Base-by-base conservation (phyloP, 2,113 vertebrate species). In the Mustela nigripes region DNA sequence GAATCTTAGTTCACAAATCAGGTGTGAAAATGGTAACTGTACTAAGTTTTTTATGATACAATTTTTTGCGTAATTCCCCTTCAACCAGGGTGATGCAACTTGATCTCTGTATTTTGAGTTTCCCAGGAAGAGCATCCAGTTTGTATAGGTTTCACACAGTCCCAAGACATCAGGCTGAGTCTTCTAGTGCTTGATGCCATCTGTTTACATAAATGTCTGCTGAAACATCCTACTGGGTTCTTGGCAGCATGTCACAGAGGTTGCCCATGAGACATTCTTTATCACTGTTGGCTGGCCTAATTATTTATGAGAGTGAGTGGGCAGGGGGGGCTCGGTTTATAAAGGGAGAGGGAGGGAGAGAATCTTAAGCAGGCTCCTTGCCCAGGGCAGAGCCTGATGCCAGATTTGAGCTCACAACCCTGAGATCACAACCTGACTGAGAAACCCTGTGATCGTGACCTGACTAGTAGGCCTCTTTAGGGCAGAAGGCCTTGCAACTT, bases 1-100 rank as follows among this genome's bases (percentile, higher is more conserved):
- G 19, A 93, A 86, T 87, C 28, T 53, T 80, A 87, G 36, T 65
- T 97, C 28, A 87, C 15, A 91, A 84, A 39, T 84, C 31, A 94
- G 19, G 15, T 26, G 10, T 67, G 42, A 89, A 96, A 74, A 53
- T n/a, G 58, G 26, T 87, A 39, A 78, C 11, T 81, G 2, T 53
- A 65, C 15, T 93, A 19, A 5, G 3, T 93, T 95, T 95, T 88
- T n/a, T 83, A 15, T 19, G 48, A 58, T 74, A 80, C 42, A 56
- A 45, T 21, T 73, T 91, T 78, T 69, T 48, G 16, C 28, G 65
- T 9, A 83, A 42, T 45, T 39, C 19, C 16, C 50, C 65, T 94
- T 86, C 36, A 58, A 22, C 10, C 24, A 81, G 2, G 4, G 63
- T 88, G 39, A 69, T 71, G 67, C 60, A 96, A 87, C 11, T 92